Evolutionary conservation across 2,113 vertebrate genomes (phyloP).

Genomic region (Hydrochoerus hydrochaeris): DNA sequence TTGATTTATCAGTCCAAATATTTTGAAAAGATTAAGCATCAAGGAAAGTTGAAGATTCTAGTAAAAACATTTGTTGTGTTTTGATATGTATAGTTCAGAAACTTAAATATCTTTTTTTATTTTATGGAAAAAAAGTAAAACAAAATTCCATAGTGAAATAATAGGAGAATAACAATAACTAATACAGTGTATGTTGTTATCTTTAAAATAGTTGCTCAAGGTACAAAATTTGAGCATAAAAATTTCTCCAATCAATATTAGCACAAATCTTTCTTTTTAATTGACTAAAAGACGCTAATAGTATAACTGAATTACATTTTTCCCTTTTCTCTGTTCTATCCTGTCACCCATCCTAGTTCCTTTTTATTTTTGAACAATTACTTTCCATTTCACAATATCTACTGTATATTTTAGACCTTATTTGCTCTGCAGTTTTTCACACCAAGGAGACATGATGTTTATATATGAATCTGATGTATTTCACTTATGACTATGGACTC

Average conservation of each 20-base stretch:
- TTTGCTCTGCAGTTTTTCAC: background rate
- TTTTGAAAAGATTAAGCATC: background rate
- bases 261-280: background rate
- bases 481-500: background rate
- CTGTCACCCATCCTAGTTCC: background rate
- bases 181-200: background rate
- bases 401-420: background rate
- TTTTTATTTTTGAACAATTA: background rate
- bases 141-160: background rate
- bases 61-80: background rate
- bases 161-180: background rate
- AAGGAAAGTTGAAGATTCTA: background rate
- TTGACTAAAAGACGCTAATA: background rate
- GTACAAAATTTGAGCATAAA: background rate
- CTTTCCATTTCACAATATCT: background rate
- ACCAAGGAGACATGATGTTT: background rate
- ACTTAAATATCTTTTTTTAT: background rate
- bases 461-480: background rate
- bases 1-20: background rate
- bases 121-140: background rate
- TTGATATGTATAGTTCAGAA: conserved; percentile 29
- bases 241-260: background rate
- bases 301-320: background rate
- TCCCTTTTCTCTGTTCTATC: background rate
- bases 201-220: background rate